Conservation (phyloP, 2,113 vertebrate genomes). For the Pagrus major region DNA sequence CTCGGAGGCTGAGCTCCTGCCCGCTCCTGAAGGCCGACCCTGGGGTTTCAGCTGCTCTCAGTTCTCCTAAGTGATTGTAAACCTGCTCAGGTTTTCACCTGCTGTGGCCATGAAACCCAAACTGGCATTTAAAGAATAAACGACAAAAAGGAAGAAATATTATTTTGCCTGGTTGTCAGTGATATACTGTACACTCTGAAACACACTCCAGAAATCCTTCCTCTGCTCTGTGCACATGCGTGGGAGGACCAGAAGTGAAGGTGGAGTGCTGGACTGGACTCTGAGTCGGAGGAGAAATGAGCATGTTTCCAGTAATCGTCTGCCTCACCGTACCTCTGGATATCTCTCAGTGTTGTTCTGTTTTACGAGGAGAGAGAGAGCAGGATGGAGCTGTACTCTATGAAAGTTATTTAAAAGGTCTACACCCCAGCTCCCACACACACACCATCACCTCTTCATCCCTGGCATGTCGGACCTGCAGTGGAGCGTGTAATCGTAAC, state of each 20-base stretch:
- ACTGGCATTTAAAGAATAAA: conserved; percentile 54
- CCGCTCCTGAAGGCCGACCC: conserved; percentile 11
- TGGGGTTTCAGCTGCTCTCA: conserved; percentile 25
- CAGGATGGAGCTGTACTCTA: conserved; percentile 82
- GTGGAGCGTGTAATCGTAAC: conserved; percentile 90
- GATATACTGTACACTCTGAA: conserved; percentile 37
- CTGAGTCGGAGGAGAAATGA: not conserved
- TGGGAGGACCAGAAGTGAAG: conserved; percentile 41
- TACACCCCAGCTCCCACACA: conserved; percentile 37
- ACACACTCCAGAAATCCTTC: conserved; percentile 27
- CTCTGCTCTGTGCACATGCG: not conserved
- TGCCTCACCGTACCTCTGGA: conserved; percentile 30
- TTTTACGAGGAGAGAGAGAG: conserved; percentile 68
- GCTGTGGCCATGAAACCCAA: conserved; percentile 80
- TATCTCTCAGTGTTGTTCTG: conserved; percentile 53
- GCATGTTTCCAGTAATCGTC: conserved; percentile 30
- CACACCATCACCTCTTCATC: conserved; percentile 73
- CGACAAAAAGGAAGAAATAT: conserved; percentile 1
- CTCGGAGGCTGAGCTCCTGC: conserved; percentile 19
- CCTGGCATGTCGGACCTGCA: conserved; percentile 82
- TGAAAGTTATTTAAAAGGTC: conserved; percentile 86
- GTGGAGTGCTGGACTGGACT: not conserved
- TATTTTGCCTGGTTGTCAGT: conserved; percentile 1
- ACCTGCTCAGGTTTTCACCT: conserved; percentile 73
- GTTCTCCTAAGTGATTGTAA: conserved; percentile 61